phyloP scores from a whole-genome alignment of 2,797 vertebrate genomes.

The Chromis chromis region DNA sequence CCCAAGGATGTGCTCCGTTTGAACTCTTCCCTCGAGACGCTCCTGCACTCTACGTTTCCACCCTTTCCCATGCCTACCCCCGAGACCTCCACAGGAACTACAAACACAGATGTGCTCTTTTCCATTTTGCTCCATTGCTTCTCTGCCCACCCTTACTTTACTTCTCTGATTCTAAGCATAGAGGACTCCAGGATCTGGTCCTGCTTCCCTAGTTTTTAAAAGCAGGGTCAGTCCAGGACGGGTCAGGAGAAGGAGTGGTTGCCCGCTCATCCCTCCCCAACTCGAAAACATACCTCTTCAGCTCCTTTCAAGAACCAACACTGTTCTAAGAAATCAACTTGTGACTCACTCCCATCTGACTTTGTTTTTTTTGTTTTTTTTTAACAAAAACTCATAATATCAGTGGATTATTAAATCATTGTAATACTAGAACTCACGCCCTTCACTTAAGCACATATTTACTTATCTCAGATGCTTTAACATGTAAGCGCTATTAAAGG shows the following conservation, averaged over 20 bases:
- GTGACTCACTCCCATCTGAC: background rate
- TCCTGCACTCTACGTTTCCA: slow-evolving; percentile 58
- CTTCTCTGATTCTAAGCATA: slow-evolving; percentile 39
- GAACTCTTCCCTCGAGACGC: slow-evolving; percentile 57
- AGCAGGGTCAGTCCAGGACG: slow-evolving; percentile 59
- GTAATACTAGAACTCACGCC: background rate
- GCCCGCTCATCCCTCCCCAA: slow-evolving; percentile 17
- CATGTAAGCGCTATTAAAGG: background rate
- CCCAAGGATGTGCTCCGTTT: slow-evolving; percentile 64
- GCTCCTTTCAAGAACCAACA: slow-evolving; percentile 15
- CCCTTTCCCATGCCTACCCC: slow-evolving; percentile 52
- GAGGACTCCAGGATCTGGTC: slow-evolving; percentile 15
- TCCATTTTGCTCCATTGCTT: slow-evolving; percentile 50
- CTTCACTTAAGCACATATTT: too few relatives aligned
- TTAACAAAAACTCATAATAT: background rate
- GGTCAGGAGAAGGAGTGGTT: slow-evolving; percentile 37
- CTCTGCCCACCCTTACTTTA: slow-evolving; percentile 32
- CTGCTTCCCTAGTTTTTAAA: slow-evolving; percentile 25
- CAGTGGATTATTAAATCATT: background rate
- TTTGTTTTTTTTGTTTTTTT: background rate
- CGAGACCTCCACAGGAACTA: slow-evolving; percentile 60
- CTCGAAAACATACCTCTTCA: slow-evolving; percentile 31
- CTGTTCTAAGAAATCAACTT: slow-evolving; percentile 25
- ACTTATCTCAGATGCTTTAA: background rate
- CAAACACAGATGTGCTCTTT: slow-evolving; percentile 80